A percentile compares a stretch with the other conserved stretches of the same genome.
phyloP scores from a whole-genome alignment of 2,888 invertebrate species.

The Linhomoeus sp. region DNA sequence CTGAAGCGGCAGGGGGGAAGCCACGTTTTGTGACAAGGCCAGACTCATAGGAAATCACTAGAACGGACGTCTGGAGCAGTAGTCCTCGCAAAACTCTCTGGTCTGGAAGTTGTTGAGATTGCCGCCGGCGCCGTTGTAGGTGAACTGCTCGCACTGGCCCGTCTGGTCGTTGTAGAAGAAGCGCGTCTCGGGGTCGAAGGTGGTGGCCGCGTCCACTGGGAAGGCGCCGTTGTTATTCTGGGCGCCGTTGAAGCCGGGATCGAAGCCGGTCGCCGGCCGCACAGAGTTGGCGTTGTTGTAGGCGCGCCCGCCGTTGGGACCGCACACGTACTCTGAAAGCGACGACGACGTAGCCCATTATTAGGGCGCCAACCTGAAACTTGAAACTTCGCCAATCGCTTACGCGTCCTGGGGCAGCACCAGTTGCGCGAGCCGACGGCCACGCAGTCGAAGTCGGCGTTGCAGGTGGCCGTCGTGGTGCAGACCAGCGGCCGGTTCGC shows the following conservation, averaged over 20 bases:
- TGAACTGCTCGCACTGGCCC: slow-evolving; percentile 13
- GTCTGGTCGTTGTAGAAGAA: slow-evolving; percentile 21
- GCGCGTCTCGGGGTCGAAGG: background rate
- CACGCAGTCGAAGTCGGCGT: background rate
- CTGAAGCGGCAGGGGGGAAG: background rate
- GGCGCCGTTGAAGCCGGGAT: background rate
- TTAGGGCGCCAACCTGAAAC: background rate
- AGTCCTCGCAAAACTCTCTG: slow-evolving; percentile 13
- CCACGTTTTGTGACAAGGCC: no score
- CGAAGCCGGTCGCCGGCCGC: background rate
- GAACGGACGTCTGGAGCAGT: slow-evolving; percentile 11
- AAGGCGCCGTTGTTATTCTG: background rate
- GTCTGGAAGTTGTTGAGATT: slow-evolving; percentile 20
- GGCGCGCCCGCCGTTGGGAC: background rate
- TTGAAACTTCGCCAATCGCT: background rate
- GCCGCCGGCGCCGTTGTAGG: slow-evolving; percentile 18
- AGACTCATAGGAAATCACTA: no score
- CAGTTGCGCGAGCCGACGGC: background rate
- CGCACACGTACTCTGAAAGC: background rate
- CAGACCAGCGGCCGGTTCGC: background rate
- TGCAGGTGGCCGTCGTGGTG: background rate
- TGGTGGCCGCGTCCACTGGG: background rate
- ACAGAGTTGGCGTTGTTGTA: background rate
- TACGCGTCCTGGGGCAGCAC: slow-evolving; percentile 1
- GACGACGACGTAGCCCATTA: background rate